Evolutionary conservation across 2,113 vertebrate species (phyloP), one percentile per base, ranked within the genome.

Genomic region (Hydrochoerus hydrochaeris): DNA sequence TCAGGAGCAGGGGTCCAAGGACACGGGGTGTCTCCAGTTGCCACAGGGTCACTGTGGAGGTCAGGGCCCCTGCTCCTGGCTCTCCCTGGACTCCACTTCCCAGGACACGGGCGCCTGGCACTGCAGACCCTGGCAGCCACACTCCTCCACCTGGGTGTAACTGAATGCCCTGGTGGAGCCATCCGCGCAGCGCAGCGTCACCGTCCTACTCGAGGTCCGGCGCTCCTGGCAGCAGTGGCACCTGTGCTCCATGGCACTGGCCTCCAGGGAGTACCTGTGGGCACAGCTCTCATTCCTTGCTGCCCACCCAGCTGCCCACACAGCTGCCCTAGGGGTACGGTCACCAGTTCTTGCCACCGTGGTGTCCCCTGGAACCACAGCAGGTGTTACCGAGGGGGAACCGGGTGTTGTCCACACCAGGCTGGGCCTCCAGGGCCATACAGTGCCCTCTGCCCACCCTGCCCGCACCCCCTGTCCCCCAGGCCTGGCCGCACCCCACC

Each of bases 141-240:
- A 99, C 90, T 98, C 91, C n/a, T 99, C 98, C 77, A 98, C 97
- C 0, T 98, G 97, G 38, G 82, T 92, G 93, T 98, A 98, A 62
- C 92, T 96, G 91, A 99, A 96, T 41, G 96, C 83, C 0, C 81
- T 58, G 38, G 46, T 73, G 38, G 97, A 98, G 86, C 98, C 98
- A 0, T 98, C 96, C 0, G 58, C 12, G 2, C 99, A 99, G 0
- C 0, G 90, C 88, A 99, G 96, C 6, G 96, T 98, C 97, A 98
- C 98, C 0, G 60, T 98, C 69, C 87, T 94, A 73, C 30, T 84
- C 0, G 98, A 98, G 4, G 97, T 98, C 58, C 98, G 97, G 71
- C 80, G 95, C 95, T 98, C 99, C 85, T 97, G 98, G 95, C 99
- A 99, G 35, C 99, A 99, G 0, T 49, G 57, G 88, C 99, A 99